These are phyloP conservation scores for Malthinus seriepunctatus DNA, from an alignment of 2,888 invertebrate genomes.

Conservation along the genomic window DNA sequence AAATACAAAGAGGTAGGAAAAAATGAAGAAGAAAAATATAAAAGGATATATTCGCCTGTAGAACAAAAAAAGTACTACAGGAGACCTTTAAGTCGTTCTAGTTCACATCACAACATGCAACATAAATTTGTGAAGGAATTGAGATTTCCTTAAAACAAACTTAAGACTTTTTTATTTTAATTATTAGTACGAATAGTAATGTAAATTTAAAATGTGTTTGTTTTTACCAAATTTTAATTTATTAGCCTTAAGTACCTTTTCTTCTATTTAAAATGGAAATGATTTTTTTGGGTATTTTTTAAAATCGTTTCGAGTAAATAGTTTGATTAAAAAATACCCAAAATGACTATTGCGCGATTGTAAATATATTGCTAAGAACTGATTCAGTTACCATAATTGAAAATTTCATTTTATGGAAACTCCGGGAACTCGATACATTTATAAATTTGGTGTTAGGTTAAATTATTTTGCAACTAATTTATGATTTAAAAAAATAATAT, in stretches of 20 bases:
- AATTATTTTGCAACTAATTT: no score
- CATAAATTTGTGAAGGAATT: conserved; percentile 67
- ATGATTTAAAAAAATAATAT: no score
- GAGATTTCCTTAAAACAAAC: conserved; percentile 58
- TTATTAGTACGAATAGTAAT: conserved; percentile 8
- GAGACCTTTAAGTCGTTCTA: conserved; percentile 53
- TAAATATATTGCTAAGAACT: no score
- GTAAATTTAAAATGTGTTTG: neutral
- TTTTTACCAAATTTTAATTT: conserved; percentile 2
- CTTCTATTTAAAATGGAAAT: no score
- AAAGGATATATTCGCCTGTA: conserved; percentile 56
- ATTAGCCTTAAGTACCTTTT: neutral
- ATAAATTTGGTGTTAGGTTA: no score
- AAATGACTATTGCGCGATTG: no score
- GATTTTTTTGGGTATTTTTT: no score
- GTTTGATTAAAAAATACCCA: no score
- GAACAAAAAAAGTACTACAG: conserved; percentile 53
- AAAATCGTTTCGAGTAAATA: no score
- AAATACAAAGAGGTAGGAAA: conserved; percentile 42
- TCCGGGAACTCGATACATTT: no score
- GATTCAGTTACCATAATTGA: no score
- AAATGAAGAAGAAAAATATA: conserved; percentile 54
- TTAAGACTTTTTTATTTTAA: conserved; percentile 1
- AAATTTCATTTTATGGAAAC: no score
- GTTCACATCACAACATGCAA: conserved; percentile 67